phyloP scores from a whole-genome alignment of 2,797 vertebrate genomes.

The Ficedula albicollis region DNA sequence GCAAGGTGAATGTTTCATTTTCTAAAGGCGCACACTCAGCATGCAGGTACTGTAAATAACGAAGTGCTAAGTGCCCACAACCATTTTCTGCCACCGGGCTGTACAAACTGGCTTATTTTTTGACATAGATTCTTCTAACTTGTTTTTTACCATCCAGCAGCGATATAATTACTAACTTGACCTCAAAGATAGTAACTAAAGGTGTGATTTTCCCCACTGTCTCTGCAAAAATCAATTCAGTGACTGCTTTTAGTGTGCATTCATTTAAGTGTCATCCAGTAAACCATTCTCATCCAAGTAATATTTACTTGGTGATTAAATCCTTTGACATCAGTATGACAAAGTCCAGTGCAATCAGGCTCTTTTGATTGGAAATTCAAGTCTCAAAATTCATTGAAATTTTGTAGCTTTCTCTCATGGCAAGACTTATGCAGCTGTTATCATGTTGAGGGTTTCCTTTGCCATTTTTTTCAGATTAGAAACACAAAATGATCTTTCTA shows the following conservation, averaged over 20 bases:
- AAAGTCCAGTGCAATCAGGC: neutral
- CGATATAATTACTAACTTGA: constrained; percentile 59
- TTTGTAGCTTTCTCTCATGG: neutral
- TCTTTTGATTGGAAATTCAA: neutral
- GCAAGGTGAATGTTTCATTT: neutral
- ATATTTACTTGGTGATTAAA: neutral
- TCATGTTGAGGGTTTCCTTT: neutral
- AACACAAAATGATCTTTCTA: neutral
- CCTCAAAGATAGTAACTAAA: constrained; percentile 31
- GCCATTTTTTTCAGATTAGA: neutral
- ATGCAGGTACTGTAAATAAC: neutral
- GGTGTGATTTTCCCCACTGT: neutral
- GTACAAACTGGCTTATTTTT: neutral
- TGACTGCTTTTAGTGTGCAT: neutral
- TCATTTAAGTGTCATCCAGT: neutral
- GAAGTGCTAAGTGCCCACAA: neutral
- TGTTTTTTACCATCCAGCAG: neutral
- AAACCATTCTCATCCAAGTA: neutral
- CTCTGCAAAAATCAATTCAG: constrained; percentile 40
- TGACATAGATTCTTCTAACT: constrained; percentile 29
- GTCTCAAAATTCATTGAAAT: neutral
- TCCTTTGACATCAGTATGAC: neutral
- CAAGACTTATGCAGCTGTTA: neutral
- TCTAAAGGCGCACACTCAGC: neutral
- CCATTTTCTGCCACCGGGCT: neutral